Percentiles rank a stretch among this genome's conserved stretches.
phyloP scores from a whole-genome alignment of 2,113 vertebrate species.

The Cryptotis parvus region DNA sequence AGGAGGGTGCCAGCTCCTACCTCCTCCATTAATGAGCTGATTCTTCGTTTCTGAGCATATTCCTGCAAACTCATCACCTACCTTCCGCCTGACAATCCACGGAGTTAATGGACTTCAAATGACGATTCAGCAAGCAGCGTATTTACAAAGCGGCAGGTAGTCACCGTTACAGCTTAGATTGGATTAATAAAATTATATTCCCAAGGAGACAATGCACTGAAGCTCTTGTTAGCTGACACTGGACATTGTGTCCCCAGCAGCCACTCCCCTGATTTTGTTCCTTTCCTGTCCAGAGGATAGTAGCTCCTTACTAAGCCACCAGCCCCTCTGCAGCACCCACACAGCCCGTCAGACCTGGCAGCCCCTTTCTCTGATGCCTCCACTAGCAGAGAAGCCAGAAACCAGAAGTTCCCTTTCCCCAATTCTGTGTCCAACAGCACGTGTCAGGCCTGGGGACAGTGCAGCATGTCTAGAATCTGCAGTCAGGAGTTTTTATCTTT shows the following conservation, averaged over 20 bases:
- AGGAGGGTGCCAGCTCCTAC: not conserved
- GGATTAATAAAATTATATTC: constrained; percentile 79
- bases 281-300: constrained; percentile 53
- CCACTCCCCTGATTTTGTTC: not conserved
- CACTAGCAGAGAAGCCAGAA: too few relatives aligned
- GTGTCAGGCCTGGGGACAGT: too few relatives aligned
- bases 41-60: constrained; percentile 49
- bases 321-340: too few relatives aligned
- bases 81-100: constrained; percentile 47
- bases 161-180: constrained; percentile 67
- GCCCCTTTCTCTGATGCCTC: not conserved
- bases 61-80: constrained; percentile 58
- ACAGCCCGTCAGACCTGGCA: too few relatives aligned
- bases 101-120: constrained; percentile 66
- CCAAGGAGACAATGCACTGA: constrained; percentile 72
- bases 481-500: constrained; percentile 4
- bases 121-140: constrained; percentile 61
- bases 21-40: constrained; percentile 39
- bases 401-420: too few relatives aligned
- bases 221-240: constrained; percentile 57
- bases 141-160: constrained; percentile 70
- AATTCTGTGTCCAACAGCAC: too few relatives aligned
- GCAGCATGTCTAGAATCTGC: not conserved
- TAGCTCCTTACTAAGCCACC: not conserved
- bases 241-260: not conserved